Evolutionary conservation across 2,888 invertebrate genomes (phyloP), one percentile per base, ranked within the genome.

Genomic region (Pachydiplax longipennis): DNA sequence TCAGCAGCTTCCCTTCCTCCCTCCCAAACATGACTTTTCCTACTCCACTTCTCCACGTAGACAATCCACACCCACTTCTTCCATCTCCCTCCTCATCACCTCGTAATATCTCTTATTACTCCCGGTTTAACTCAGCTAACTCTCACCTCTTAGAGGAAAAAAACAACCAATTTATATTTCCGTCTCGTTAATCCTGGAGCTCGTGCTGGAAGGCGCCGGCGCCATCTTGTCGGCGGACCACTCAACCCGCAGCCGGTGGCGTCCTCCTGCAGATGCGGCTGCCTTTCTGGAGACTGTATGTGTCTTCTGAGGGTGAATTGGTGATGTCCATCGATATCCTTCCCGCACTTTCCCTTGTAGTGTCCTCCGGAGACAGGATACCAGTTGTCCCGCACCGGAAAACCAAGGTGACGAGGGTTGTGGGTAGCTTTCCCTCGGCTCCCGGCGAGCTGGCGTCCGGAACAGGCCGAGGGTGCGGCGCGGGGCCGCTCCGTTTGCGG

Each of bases 401-500:
- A 73, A 73, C 25, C 13, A 81, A 31, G 22, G 37, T 25, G 81
- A 37, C 48, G 82, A 44, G 82, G 25, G 82, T 18, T 44, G 82
- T 44, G 31, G 53, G 13, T 58, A 3, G 35, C 80, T 25, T 31
- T 82, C 81, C 25, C 44, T 82, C 81, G 81, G 81, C 53, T 48
- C 31, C 73, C 4, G 83, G 83, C 53, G 25, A 25, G 73, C 81
- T 53, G 53, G 83, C 25, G 31, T 73, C 73, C 73, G 73, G 31
- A 73, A 73, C 73, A 31, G 25, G 83, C 48, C 53, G 83, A 83
- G 58, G 83, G 31, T 31, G 83, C 83, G 83, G 58, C 31, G 15
- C 53, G 83, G 83, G 53, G 83, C 83, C 35, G 83, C 83, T 44
- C 83, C 58, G 83, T 40, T 25, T 58, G 58, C 83, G 83, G 83